Base-by-base conservation (phyloP, 2,797 vertebrate genomes). In the Danio kyathit region DNA sequence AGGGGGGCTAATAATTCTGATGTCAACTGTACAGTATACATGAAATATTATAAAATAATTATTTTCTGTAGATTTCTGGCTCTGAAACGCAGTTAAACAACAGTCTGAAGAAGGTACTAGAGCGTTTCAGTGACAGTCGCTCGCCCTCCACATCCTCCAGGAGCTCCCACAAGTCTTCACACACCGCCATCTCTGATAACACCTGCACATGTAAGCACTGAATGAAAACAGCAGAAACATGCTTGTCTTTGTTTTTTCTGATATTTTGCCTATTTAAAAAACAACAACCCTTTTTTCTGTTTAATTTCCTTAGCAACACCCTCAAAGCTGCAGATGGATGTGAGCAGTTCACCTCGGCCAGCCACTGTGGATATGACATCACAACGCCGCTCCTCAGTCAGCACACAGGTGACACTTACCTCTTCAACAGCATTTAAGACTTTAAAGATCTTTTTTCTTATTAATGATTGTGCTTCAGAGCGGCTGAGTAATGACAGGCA, bases 31-130 rank as follows among this genome's bases (percentile, higher is more conserved):
- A n/a, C n/a, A n/a, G n/a, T n/a, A n/a, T n/a, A n/a, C n/a, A n/a
- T n/a, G n/a, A n/a, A n/a, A 29, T 29, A 29, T 29, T 29, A 29
- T 3, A 3, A 29, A 29, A 1, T 29, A 3, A 29, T 29, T 29
- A 29, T 29, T 52, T 52, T 12, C 14, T 13, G 5, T 52, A 97
- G 87, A 96, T 97, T 87, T 98, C 96, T 57, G 94, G 95, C 46
- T 97, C 96, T 75, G 96, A 98, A 87, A 97, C 96, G 14, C 96
- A 97, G 79, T 94, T 97, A 86, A 98, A 97, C 72, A 97, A 96
- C 85, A 97, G 97, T 87, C 94, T 99, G 80, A 98, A 99, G 88
- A 96, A 99, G 92, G 97, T 95, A 11, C 90, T 99, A 84, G 97
- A 99, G 89, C 95, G 96, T 65, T 98, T 98, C 88, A 96, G 98